Conservation (phyloP, 2,888 invertebrate genomes). For the Neoaliturus tenellus region DNA sequence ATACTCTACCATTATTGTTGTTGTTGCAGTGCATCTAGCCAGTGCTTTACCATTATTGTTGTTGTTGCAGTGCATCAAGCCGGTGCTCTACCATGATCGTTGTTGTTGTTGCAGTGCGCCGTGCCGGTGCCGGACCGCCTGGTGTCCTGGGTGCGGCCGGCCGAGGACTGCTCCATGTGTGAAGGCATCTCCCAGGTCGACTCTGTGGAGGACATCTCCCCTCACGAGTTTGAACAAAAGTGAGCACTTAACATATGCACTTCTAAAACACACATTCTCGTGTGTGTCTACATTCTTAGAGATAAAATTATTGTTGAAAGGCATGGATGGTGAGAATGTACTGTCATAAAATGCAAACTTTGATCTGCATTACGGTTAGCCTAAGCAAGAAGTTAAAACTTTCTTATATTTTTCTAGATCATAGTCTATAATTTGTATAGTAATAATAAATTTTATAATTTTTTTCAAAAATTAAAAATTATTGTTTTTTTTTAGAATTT, state of each 20-base stretch:
- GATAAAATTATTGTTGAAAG: no score
- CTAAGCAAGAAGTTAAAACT: no score
- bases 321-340: no score
- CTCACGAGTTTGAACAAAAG: slow-evolving; percentile 81
- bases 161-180: slow-evolving; percentile 89
- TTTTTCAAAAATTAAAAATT: no score
- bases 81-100: not conserved
- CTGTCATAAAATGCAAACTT: no score
- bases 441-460: no score
- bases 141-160: slow-evolving; percentile 80
- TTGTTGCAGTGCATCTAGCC: not conserved
- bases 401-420: no score
- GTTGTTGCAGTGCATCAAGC: not conserved
- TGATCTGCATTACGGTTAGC: no score
- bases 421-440: no score
- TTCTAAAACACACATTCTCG: no score
- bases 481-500: no score
- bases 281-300: no score
- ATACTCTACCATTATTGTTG: not conserved
- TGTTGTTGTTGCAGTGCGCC: slow-evolving; percentile 63
- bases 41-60: not conserved
- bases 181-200: slow-evolving; percentile 78
- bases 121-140: slow-evolving; percentile 64
- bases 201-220: slow-evolving; percentile 80
- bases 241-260: slow-evolving; percentile 72